Evolutionary conservation across 1,140 invertebrate species (phyloP).

Genomic region (Teleopsis dalmanni): DNA sequence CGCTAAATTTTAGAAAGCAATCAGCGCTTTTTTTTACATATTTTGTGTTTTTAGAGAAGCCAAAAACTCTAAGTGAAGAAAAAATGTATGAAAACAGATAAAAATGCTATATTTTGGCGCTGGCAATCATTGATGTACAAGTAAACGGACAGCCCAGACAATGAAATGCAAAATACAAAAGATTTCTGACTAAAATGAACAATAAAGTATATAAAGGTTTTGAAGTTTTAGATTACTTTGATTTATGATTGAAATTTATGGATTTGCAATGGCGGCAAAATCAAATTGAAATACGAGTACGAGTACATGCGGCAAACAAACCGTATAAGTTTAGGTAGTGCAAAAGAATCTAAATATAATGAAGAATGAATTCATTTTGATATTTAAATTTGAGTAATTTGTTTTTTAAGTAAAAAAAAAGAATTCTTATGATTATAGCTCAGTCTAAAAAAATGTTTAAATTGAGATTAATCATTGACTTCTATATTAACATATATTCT

Average conservation of each 20-base stretch:
- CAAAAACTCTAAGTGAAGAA: background rate
- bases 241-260: slow-evolving; percentile 13
- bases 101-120: background rate
- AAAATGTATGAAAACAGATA: background rate
- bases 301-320: no score
- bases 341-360: no score
- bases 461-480: no score
- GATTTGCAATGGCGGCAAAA: background rate
- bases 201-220: no score
- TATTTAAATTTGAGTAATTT: no score
- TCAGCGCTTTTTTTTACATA: slow-evolving; percentile 2
- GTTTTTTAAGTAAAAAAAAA: no score
- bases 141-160: background rate
- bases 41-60: background rate
- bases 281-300: background rate
- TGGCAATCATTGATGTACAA: background rate
- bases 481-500: no score
- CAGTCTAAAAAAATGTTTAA: no score
- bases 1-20: slow-evolving; percentile 9
- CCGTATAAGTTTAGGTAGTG: no score
- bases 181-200: no score
- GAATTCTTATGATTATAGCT: no score
- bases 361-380: no score
- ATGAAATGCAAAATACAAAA: slow-evolving; percentile 5
- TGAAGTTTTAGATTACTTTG: slow-evolving; percentile 9